These are phyloP conservation scores for Villa cingulata DNA, from an alignment of 2,888 invertebrate genomes.

Conservation along the genomic window DNA sequence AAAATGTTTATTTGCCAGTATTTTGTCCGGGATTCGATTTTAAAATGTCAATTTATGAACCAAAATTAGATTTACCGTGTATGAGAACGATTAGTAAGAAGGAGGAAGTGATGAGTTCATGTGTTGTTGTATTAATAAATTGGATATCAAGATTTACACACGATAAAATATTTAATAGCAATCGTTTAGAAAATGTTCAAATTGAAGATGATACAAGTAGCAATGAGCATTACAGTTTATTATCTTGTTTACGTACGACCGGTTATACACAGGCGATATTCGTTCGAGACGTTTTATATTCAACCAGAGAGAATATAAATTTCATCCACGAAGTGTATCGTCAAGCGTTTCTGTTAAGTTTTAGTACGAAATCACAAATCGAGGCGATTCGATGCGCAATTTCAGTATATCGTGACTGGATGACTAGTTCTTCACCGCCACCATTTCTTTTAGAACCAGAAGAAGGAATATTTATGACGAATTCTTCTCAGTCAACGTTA, in stretches of 20 bases:
- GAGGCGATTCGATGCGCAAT: constrained; percentile 80
- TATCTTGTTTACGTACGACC: constrained; percentile 19
- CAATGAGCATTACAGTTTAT: constrained; percentile 24
- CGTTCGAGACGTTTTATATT: constrained; percentile 77
- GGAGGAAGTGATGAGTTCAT: constrained; percentile 48
- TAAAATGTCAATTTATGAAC: constrained; percentile 68
- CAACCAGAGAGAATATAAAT: constrained; percentile 81
- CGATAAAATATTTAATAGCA: constrained; percentile 39
- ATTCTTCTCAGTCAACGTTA: constrained; percentile 18
- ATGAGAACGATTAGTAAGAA: constrained; percentile 47
- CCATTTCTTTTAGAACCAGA: constrained; percentile 62
- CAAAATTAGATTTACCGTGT: constrained; percentile 65
- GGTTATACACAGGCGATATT: constrained; percentile 40
- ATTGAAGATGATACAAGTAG: constrained; percentile 24
- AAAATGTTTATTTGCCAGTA: constrained; percentile 74
- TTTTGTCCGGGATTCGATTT: constrained; percentile 79
- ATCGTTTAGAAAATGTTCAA: constrained; percentile 28
- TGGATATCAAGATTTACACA: constrained; percentile 81
- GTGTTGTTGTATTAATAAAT: constrained; percentile 74
- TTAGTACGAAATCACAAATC: constrained; percentile 55
- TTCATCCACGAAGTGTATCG: constrained; percentile 89
- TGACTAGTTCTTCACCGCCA: constrained; percentile 68
- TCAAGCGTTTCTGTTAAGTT: constrained; percentile 82
- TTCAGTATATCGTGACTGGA: constrained; percentile 89
- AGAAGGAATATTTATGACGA: constrained; percentile 29